Evolutionary conservation across 2,888 invertebrate genomes (phyloP).

Genomic region (Fissipunctia ypsillon): DNA sequence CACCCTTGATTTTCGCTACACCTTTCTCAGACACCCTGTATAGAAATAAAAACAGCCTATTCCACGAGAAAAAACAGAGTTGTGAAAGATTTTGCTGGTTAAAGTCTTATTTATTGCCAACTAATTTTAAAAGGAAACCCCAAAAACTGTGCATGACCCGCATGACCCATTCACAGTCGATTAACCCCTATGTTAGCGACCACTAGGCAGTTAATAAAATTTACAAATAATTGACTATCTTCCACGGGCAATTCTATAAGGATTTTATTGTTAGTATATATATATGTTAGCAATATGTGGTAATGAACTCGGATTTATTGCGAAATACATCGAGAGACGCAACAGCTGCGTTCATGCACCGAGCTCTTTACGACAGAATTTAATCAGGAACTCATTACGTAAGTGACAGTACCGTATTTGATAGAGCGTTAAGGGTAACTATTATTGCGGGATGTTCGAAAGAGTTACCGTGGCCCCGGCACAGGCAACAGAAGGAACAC

Average conservation of each 20-base stretch:
- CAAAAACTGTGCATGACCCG: not conserved
- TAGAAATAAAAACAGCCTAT: not conserved
- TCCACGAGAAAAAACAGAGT: not conserved
- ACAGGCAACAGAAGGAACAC: too few relatives aligned
- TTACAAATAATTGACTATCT: conserved; percentile 2
- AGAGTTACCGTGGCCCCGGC: too few relatives aligned
- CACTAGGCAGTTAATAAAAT: conserved; percentile 14
- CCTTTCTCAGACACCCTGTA: too few relatives aligned
- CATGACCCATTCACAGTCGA: not conserved
- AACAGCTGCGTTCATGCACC: conserved; percentile 73
- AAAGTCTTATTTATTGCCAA: not conserved
- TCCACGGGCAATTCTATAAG: not conserved
- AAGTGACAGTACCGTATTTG: conserved; percentile 37
- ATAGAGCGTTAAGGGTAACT: conserved; percentile 14
- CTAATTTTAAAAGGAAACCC: not conserved
- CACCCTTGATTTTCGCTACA: too few relatives aligned
- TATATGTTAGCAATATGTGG: conserved; percentile 13
- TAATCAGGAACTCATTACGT: conserved; percentile 73
- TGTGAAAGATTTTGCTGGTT: not conserved
- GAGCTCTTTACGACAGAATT: conserved; percentile 72
- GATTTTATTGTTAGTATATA: conserved; percentile 40
- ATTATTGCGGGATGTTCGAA: too few relatives aligned
- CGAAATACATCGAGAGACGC: conserved; percentile 61
- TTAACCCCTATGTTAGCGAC: not conserved
- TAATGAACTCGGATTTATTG: conserved; percentile 38